phyloP scores from a whole-genome alignment of 2,797 vertebrate genomes.

The Kryptopterus vitreolus region DNA sequence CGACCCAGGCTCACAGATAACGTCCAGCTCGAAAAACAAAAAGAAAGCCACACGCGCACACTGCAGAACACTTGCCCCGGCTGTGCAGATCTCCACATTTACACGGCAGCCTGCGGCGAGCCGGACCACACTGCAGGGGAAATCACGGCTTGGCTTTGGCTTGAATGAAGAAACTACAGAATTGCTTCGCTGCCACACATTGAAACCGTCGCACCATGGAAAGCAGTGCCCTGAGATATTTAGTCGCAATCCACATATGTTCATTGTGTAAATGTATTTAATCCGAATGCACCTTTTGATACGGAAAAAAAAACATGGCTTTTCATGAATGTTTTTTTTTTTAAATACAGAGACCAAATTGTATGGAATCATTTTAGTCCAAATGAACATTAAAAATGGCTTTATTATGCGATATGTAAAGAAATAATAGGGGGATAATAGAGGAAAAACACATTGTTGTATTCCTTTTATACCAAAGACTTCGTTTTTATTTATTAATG shows the following conservation, averaged over 20 bases:
- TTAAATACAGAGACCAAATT: neutral
- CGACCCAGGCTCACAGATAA: slow-evolving; percentile 79
- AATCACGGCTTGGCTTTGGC: slow-evolving; percentile 24
- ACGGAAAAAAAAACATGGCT: slow-evolving; percentile 15
- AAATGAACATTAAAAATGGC: neutral
- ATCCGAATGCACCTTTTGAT: slow-evolving; percentile 22
- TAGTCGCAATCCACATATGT: slow-evolving; percentile 61
- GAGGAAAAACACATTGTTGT: neutral
- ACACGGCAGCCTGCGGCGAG: neutral
- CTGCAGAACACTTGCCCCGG: slow-evolving; percentile 10
- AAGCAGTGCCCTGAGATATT: slow-evolving; percentile 40
- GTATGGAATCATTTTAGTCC: neutral
- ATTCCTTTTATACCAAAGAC: neutral
- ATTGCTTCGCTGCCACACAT: slow-evolving; percentile 1
- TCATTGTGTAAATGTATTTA: slow-evolving; percentile 32
- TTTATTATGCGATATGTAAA: neutral
- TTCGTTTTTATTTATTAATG: neutral
- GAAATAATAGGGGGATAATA: neutral
- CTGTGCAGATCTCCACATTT: neutral
- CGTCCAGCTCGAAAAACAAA: slow-evolving; percentile 28
- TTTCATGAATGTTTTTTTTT: neutral
- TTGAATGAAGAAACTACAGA: slow-evolving; percentile 9
- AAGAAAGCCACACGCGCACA: neutral
- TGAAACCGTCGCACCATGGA: neutral
- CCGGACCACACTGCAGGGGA: neutral